Evolutionary conservation across 1,140 invertebrate species (phyloP).

Genomic region (Atta cephalotes): DNA sequence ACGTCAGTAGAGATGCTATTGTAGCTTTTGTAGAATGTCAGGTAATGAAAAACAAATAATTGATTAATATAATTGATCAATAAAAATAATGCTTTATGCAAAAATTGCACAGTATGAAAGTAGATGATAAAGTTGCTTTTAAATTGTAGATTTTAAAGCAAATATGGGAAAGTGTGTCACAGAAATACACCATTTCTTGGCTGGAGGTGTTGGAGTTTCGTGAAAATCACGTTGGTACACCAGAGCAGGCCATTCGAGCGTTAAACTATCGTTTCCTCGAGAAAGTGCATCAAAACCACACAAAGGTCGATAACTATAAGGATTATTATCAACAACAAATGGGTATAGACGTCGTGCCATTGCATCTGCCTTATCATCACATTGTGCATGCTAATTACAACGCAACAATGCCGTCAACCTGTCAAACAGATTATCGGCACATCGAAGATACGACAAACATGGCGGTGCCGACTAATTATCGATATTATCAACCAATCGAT

Average conservation of each 20-base stretch:
- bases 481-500: constrained; percentile 68
- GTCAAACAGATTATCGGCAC: constrained; percentile 72
- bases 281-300: constrained; percentile 80
- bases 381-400: constrained; percentile 77
- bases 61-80: background rate
- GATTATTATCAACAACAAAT: constrained; percentile 68
- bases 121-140: background rate
- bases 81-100: background rate
- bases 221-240: constrained; percentile 88
- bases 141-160: constrained; percentile 87
- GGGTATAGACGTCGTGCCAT: constrained; percentile 36
- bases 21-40: constrained; percentile 96
- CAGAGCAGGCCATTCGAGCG: constrained; percentile 86
- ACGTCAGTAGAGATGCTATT: constrained; percentile 93
- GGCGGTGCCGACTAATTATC: constrained; percentile 51
- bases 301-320: constrained; percentile 70
- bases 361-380: constrained; percentile 70
- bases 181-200: constrained; percentile 87
- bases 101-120: too few species aligned
- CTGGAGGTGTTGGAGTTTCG: constrained; percentile 90
- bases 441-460: constrained; percentile 70
- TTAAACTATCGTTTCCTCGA: constrained; percentile 85
- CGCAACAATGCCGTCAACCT: constrained; percentile 65
- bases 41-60: constrained; percentile 84
- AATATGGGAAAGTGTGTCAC: constrained; percentile 88